A percentile compares a stretch with the other conserved stretches of the same genome.
Conservation (phyloP, 2,797 vertebrate genomes). For the Hippoglossus hippoglossus region DNA sequence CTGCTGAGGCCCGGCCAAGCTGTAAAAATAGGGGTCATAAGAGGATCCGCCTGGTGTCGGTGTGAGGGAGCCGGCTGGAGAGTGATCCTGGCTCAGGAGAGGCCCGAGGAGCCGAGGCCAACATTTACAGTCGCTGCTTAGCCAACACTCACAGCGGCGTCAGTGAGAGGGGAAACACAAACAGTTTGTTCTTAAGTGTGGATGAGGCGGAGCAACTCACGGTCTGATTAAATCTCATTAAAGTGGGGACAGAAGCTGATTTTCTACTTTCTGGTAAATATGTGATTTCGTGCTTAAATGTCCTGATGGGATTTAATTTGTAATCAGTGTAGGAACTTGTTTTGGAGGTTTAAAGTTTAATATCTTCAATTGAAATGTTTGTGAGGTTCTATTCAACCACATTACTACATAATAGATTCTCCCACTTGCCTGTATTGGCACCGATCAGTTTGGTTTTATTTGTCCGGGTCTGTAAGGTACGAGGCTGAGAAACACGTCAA, state of each 20-base stretch:
- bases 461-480: no score
- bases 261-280: constrained; percentile 7
- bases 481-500: no score
- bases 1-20: constrained; percentile 60
- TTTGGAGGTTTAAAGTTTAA: not conserved
- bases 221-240: not conserved
- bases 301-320: not conserved
- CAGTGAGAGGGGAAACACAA: not conserved
- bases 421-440: no score
- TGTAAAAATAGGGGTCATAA: constrained; percentile 73
- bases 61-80: constrained; percentile 36
- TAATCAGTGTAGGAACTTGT: not conserved
- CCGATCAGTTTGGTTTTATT: not conserved
- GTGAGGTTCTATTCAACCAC: no score
- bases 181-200: not conserved
- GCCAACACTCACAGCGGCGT: not conserved
- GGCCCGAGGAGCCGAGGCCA: constrained; percentile 7
- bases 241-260: constrained; percentile 1
- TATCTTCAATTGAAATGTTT: not conserved
- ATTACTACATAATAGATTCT: no score
- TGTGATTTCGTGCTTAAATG: not conserved
- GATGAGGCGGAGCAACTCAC: constrained; percentile 3
- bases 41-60: constrained; percentile 64
- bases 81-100: constrained; percentile 33
- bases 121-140: constrained; percentile 18